Base-by-base conservation (phyloP, 2,888 invertebrate species). In the Mermis nigrescens region DNA sequence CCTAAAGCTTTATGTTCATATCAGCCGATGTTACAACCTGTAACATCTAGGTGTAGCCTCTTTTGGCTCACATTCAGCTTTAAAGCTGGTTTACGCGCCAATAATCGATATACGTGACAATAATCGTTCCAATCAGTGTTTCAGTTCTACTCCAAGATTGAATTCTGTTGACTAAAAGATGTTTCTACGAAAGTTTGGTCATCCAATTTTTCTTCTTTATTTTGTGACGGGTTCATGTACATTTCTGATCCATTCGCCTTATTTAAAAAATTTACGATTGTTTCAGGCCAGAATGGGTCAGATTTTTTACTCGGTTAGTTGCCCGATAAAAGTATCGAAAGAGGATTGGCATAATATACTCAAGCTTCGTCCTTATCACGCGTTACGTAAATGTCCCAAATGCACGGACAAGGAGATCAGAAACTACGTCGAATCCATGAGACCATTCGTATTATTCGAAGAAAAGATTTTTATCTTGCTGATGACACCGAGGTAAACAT, bases 291-390 rank as follows among this genome's bases (percentile, higher is more conserved):
- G 60, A 1, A 32, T 46, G 22, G 57, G 57, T 15, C 56, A 55
- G 19, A 57, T 56, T 24, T 46, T 3, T 27, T 61, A 45, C 55
- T 1, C 53, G 4, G 56, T 32, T 38, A 60, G 60, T 31, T 46
- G 48, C 26, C 61, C 61, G 32, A 53, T 61, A 27, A 31, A 31
- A 24, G 29, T 61, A 4, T 46, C 60, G 2, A 60, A 60, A 46
- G 26, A 19, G 22, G 57, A 60, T n/a, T 61, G 61, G 61, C 31
- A 28, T 12, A 32, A 46, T 29, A 57, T 61, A 4, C 38, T 61
- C 24, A 29, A 38, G 28, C 26, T 32, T 24, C 24, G 61, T 2
- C 45, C 28, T 24, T n/a, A 57, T 22, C 55, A 58, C 12, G 60
- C 57, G 12, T 28, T 61, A 22, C 46, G 57, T 19, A 38, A 46